Evolutionary conservation across 2,797 vertebrate species (phyloP), one percentile per base, ranked within the genome.

Genomic region (Galago senegalensis): DNA sequence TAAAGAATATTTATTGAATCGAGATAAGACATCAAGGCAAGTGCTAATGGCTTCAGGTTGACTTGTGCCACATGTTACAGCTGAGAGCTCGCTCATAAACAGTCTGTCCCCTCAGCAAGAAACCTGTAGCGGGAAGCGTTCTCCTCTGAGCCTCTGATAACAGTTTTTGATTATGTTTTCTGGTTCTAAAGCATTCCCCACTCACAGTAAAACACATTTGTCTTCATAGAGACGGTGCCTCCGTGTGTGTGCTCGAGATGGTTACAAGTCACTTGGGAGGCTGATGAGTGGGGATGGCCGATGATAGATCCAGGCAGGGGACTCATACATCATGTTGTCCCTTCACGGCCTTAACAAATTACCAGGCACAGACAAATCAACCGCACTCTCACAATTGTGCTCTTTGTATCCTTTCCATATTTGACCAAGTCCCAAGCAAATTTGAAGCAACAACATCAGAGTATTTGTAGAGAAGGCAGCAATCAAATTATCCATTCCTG

Each of bases 221-320:
- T 97, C 95, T 97, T 97, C 65, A 92, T 18, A 37, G 96, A 93
- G 79, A 49, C 34, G n/a, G 70, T 18, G 86, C 81, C 34, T 81
- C 37, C 1, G 11, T 25, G 20, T 69, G 49, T 83, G 87, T 56
- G 34, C 72, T 84, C 3, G 7, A 67, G 83, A 72, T 65, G 3
- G 83, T 0, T 34, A 77, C 81, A 25, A 49, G 84, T 89, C 31
- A 2, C 91, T 86, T 13, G 16, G 82, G 95, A 81, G 96, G 49
- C 76, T 77, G 43, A 67, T 56, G 87, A 88, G 92, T 49, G 69
- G 92, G 80, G 93, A 70, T 7, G 7, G 2, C 10, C 5, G 65
- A 81, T 53, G 34, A 25, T 49, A 77, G 76, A 67, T 31, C 0
- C 0, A 21, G 49, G 67, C 20, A 81, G 94, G 53, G 37, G 73